These are phyloP conservation scores for Rhabdophis nuchalis DNA, from an alignment of 2,797 vertebrate species.

Conservation along the genomic window DNA sequence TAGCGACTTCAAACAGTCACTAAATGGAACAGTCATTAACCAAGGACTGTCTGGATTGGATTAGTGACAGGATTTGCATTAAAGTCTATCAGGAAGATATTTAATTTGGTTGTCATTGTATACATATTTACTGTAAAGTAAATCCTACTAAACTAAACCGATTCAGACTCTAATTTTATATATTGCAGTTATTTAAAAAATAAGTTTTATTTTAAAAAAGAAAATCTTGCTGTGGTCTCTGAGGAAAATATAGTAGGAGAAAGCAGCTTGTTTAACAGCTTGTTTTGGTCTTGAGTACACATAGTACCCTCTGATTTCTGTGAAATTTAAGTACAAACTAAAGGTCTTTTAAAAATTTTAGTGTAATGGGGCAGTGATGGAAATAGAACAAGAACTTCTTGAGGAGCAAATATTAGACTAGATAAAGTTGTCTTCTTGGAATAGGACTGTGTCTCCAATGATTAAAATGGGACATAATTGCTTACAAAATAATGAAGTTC, in stretches of 20 bases:
- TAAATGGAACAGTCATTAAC: not conserved
- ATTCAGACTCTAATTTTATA: not conserved
- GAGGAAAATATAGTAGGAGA: not conserved
- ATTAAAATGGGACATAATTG: constrained; percentile 64
- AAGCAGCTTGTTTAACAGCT: not conserved
- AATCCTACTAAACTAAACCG: not conserved
- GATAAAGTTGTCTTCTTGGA: constrained; percentile 50
- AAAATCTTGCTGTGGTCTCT: rapidly evolving
- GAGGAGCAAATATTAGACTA: constrained; percentile 43
- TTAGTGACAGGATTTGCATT: not conserved
- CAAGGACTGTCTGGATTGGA: not conserved
- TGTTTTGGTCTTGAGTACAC: not conserved
- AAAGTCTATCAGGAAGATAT: not conserved
- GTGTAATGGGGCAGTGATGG: not conserved
- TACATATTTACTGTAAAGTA: not conserved
- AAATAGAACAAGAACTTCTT: constrained; percentile 21
- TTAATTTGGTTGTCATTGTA: not conserved
- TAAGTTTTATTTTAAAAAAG: not conserved
- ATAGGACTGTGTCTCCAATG: constrained; percentile 31
- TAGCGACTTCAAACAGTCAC: not conserved
- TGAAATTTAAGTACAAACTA: not conserved
- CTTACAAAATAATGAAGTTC: constrained; percentile 58
- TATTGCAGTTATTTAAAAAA: not conserved
- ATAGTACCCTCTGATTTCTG: not conserved
- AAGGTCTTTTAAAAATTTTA: constrained; percentile 7